Percentiles rank a stretch among this genome's conserved stretches.
These are phyloP conservation scores for Zingel zingel DNA, from an alignment of 2,113 vertebrate species.

Conservation along the genomic window DNA sequence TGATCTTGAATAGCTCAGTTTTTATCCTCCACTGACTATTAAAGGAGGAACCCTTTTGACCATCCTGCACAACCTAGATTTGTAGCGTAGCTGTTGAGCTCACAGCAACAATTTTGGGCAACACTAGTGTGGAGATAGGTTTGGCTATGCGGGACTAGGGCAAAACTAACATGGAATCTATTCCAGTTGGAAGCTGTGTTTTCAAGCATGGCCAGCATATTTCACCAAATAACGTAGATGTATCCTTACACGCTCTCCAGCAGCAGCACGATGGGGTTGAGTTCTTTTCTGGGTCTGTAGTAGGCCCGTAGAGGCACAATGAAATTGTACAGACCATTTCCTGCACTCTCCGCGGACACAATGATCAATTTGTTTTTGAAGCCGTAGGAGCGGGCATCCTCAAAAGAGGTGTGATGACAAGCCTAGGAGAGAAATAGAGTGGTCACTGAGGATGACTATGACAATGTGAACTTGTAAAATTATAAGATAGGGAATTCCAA, in stretches of 20 bases:
- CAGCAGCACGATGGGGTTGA: conserved; percentile 88
- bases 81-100: not conserved
- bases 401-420: conserved; percentile 85
- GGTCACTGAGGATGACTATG: not conserved
- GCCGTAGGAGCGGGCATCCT: conserved; percentile 87
- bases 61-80: conserved; percentile 35
- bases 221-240: not conserved
- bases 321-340: conserved; percentile 90
- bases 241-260: conserved; percentile 86
- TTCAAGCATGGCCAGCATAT: not conserved
- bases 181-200: conserved; percentile 8
- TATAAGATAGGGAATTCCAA: not conserved
- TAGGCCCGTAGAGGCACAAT: conserved; percentile 88
- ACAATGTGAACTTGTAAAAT: not conserved
- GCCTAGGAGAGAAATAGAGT: conserved; percentile 66
- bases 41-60: conserved; percentile 35
- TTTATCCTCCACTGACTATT: conserved; percentile 42
- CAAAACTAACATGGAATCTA: not conserved
- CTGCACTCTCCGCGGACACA: conserved; percentile 87
- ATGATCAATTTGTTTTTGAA: conserved; percentile 90
- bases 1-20: conserved; percentile 37
- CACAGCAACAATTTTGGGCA: not conserved
- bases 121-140: not conserved
- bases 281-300: conserved; percentile 87
- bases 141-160: not conserved